These are phyloP conservation scores for Margarornis squamiger DNA, from an alignment of 2,797 vertebrate genomes.

Conservation along the genomic window DNA sequence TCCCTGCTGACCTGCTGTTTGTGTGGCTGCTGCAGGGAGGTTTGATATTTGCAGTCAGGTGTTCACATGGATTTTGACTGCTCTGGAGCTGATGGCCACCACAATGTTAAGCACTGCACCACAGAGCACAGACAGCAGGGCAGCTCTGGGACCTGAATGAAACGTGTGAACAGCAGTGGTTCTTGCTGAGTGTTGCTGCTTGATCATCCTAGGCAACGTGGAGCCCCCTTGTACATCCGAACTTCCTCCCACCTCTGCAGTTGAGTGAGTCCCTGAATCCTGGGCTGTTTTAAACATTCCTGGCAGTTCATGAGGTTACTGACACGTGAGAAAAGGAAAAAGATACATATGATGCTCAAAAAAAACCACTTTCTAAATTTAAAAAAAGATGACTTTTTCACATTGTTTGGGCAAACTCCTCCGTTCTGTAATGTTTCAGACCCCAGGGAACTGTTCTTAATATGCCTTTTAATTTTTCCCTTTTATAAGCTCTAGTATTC, in stretches of 20 bases:
- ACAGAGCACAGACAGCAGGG: background rate
- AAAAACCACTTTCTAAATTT: background rate
- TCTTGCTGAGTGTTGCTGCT: background rate
- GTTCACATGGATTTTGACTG: fast-evolving
- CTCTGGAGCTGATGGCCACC: fast-evolving
- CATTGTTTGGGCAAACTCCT: background rate
- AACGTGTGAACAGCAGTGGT: fast-evolving
- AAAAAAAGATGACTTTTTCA: background rate
- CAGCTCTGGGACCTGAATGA: fast-evolving
- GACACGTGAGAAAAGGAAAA: background rate
- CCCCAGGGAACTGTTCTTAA: background rate
- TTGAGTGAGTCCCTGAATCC: background rate
- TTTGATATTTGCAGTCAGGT: fast-evolving
- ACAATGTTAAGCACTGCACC: fast-evolving
- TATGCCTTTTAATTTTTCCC: background rate
- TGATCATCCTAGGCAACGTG: fast-evolving
- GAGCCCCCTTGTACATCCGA: background rate
- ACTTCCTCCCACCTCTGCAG: background rate
- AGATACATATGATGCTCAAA: fast-evolving
- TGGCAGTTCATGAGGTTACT: background rate
- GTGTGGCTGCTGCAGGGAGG: fast-evolving
- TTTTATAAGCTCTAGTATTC: background rate
- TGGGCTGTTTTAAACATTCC: fast-evolving
- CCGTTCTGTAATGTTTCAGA: background rate
- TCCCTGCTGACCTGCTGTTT: background rate